phyloP scores from a whole-genome alignment of 2,888 invertebrate genomes.

The Scaptomyza flava region DNA sequence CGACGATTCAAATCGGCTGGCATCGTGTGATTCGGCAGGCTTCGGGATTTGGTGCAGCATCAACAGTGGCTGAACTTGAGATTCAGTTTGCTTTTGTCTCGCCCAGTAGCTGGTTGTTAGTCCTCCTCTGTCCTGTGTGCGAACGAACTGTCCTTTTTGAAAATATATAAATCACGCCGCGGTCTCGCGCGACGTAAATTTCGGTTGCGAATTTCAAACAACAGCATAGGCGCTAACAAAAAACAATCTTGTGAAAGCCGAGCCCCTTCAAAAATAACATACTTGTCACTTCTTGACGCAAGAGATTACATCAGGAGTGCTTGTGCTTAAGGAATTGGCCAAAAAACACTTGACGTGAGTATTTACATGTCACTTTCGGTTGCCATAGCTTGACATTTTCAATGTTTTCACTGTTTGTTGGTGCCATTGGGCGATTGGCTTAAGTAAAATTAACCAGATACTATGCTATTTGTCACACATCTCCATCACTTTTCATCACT shows the following conservation, averaged over 20 bases:
- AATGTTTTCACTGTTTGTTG: background rate
- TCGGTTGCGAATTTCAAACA: slow-evolving; percentile 56
- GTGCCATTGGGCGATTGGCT: background rate
- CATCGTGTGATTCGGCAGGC: slow-evolving; percentile 18
- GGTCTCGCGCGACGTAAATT: slow-evolving; percentile 20
- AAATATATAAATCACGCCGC: slow-evolving; percentile 5
- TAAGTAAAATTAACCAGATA: background rate
- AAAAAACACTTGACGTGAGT: slow-evolving; percentile 29
- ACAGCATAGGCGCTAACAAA: too few relatives aligned
- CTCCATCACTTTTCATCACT: background rate
- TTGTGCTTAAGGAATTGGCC: background rate
- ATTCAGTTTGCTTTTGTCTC: slow-evolving; percentile 65
- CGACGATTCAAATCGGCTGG: slow-evolving; percentile 7
- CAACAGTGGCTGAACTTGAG: slow-evolving; percentile 23
- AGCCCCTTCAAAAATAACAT: background rate
- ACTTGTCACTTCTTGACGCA: background rate
- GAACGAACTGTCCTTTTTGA: background rate
- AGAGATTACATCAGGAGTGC: slow-evolving; percentile 1
- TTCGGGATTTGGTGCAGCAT: slow-evolving; percentile 41
- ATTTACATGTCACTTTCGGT: slow-evolving; percentile 17
- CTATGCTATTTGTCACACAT: background rate
- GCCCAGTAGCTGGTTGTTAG: slow-evolving; percentile 67
- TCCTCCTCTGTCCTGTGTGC: slow-evolving; percentile 2
- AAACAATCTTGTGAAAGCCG: background rate
- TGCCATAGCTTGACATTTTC: slow-evolving; percentile 3